Conservation (phyloP, 2,113 vertebrate species). For the Bubo blakistoni region DNA sequence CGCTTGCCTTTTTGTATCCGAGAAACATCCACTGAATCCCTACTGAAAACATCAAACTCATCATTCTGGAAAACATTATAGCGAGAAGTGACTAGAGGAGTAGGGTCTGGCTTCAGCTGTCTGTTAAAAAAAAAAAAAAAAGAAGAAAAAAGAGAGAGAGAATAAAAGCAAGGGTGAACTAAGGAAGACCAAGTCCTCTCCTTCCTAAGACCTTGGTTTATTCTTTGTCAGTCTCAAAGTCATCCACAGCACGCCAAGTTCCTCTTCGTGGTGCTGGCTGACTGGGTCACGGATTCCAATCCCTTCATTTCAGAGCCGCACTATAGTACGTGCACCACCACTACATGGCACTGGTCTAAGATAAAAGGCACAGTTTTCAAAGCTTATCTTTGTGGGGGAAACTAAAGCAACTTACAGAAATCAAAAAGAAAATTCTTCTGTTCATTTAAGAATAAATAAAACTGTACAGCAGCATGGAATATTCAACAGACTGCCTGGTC, state of each 20-base stretch:
- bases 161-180: neutral
- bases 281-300: neutral
- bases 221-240: neutral
- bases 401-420: neutral
- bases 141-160: neutral
- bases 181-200: neutral
- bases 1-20: slow-evolving; percentile 90
- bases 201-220: neutral
- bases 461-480: neutral
- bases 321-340: fast-evolving
- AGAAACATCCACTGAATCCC: slow-evolving; percentile 88
- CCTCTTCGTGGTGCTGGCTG: neutral
- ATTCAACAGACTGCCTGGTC: neutral
- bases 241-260: neutral
- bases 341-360: neutral
- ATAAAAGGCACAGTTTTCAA: neutral
- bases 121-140: slow-evolving; percentile 41
- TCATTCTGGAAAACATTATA: slow-evolving; percentile 90
- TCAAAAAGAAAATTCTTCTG: neutral
- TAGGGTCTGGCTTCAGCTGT: slow-evolving; percentile 76
- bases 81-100: slow-evolving; percentile 76
- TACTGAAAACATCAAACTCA: slow-evolving; percentile 93
- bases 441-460: neutral
- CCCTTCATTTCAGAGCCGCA: neutral
- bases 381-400: neutral